These are phyloP conservation scores for Pelobates cultripes DNA, from an alignment of 2,797 vertebrate genomes.

Conservation along the genomic window DNA sequence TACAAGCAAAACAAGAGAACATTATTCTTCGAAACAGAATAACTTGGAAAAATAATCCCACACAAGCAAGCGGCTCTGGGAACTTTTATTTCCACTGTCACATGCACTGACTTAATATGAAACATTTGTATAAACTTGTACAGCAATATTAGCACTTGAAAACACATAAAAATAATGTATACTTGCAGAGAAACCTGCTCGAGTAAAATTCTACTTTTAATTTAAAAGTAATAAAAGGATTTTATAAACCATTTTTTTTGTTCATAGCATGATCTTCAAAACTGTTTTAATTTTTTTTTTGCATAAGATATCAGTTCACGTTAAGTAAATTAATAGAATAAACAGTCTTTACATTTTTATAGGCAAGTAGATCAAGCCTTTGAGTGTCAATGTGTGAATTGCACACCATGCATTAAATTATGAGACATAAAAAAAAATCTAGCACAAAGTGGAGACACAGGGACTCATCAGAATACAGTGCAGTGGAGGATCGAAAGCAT, in stretches of 20 bases:
- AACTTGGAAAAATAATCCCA: constrained; percentile 37
- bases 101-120: constrained; percentile 45
- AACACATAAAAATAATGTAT: constrained; percentile 48
- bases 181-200: constrained; percentile 15
- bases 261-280: constrained; percentile 36
- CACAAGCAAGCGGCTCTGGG: constrained; percentile 8
- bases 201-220: constrained; percentile 42
- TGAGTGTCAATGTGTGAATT: neutral
- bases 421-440: too few species aligned
- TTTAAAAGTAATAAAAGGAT: constrained; percentile 50
- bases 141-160: constrained; percentile 32
- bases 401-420: neutral
- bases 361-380: neutral
- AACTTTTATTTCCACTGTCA: constrained; percentile 42
- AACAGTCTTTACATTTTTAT: neutral
- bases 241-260: constrained; percentile 46
- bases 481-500: too few species aligned
- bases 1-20: constrained; percentile 33
- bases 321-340: constrained; percentile 21
- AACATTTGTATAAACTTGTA: constrained; percentile 46
- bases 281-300: constrained; percentile 32
- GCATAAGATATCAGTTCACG: constrained; percentile 1
- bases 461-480: too few species aligned
- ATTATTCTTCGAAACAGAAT: constrained; percentile 52
- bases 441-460: too few species aligned